These are phyloP conservation scores for Nasonia oneida DNA, from an alignment of 2,888 invertebrate species.

Conservation along the genomic window DNA sequence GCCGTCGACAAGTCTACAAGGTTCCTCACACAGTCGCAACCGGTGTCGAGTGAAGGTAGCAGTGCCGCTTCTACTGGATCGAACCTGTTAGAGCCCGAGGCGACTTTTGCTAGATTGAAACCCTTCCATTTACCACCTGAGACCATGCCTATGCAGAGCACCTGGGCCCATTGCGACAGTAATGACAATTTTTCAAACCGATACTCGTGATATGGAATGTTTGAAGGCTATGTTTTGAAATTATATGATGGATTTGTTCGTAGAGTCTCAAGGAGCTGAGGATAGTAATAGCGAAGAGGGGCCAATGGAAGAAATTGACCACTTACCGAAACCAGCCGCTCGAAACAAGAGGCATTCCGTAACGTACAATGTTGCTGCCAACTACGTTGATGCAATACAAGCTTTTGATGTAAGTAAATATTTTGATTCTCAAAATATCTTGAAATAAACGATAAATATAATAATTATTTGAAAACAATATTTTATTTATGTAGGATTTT, in stretches of 20 bases:
- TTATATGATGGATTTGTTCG: not conserved
- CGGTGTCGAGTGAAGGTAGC: constrained; percentile 54
- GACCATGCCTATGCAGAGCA: constrained; percentile 69
- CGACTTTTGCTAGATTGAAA: constrained; percentile 72
- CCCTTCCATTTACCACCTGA: constrained; percentile 74
- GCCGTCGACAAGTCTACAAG: constrained; percentile 82
- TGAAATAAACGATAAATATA: not conserved
- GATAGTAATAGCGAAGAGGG: constrained; percentile 69
- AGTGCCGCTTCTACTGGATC: constrained; percentile 62
- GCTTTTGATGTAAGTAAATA: constrained; percentile 76
- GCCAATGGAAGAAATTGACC: constrained; percentile 72
- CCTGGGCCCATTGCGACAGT: constrained; percentile 75
- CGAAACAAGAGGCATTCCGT: constrained; percentile 67
- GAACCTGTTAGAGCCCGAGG: constrained; percentile 71
- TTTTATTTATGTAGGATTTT: constrained; percentile 78
- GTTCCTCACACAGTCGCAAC: constrained; percentile 74
- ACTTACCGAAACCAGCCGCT: constrained; percentile 70
- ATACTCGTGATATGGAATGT: not conserved
- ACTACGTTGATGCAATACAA: constrained; percentile 77
- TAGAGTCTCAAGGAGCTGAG: constrained; percentile 62
- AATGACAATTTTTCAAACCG: constrained; percentile 45
- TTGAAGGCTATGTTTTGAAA: not conserved
- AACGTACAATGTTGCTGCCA: constrained; percentile 68
- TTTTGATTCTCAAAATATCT: not conserved
- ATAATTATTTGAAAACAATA: constrained; percentile 69